Percentiles rank a stretch among this genome's conserved stretches.
phyloP scores from a whole-genome alignment of 2,888 invertebrate species.

The Melanostoma mellinum region DNA sequence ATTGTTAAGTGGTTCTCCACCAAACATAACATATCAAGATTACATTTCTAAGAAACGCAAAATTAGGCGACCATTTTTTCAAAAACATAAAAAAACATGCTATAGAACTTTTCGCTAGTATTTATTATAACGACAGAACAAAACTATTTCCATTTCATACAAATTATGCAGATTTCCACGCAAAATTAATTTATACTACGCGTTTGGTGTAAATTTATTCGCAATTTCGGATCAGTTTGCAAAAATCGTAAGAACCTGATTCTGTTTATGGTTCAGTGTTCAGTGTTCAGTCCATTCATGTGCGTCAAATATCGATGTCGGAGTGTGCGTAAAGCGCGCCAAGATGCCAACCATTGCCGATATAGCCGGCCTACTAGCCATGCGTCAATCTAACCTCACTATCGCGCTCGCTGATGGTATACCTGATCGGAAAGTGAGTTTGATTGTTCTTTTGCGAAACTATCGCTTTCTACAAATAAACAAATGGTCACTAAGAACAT shows the following conservation, averaged over 20 bases:
- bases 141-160: conserved; percentile 49
- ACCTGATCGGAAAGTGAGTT: conserved; percentile 49
- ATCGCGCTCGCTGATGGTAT: neutral
- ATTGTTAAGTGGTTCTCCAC: conserved; percentile 12
- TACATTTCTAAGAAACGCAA: conserved; percentile 33
- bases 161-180: conserved; percentile 51
- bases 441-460: conserved; percentile 55
- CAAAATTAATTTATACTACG: conserved; percentile 35
- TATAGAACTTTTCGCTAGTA: conserved; percentile 55
- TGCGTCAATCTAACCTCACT: neutral
- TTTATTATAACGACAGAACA: neutral
- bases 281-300: conserved; percentile 42
- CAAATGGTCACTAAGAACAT: neutral
- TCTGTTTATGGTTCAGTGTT: conserved; percentile 12
- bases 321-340: neutral
- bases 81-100: conserved; percentile 12
- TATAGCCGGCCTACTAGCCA: neutral
- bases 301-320: neutral
- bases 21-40: conserved; percentile 11
- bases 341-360: too few species aligned
- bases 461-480: conserved; percentile 57
- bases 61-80: neutral
- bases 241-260: conserved; percentile 56
- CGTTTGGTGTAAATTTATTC: conserved; percentile 52
- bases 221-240: conserved; percentile 52